phyloP scores from a whole-genome alignment of 1,140 invertebrate genomes.

The Colletes latitarsis region DNA sequence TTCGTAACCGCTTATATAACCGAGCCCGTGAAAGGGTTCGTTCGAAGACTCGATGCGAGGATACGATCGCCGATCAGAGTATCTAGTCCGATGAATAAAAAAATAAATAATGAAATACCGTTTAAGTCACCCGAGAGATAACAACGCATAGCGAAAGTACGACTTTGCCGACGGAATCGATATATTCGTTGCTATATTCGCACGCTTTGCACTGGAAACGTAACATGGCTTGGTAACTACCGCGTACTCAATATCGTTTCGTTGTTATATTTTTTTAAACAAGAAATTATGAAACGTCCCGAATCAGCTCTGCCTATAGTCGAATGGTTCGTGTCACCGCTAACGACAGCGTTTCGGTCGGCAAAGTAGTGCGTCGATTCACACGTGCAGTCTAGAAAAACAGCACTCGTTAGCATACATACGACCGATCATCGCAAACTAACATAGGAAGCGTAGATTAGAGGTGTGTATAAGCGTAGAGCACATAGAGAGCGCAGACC shows the following conservation, averaged over 20 bases:
- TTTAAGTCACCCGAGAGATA: conserved; percentile 17
- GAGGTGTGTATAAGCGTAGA: conserved; percentile 28
- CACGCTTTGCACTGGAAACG: background rate
- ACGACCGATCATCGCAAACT: conserved; percentile 28
- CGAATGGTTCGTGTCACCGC: background rate
- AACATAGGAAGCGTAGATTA: conserved; percentile 39
- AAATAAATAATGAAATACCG: background rate
- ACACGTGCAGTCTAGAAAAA: background rate
- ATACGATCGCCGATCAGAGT: conserved; percentile 23
- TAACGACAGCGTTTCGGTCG: conserved; percentile 8
- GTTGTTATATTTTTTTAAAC: no score
- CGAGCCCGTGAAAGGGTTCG: background rate
- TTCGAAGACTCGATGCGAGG: conserved; percentile 14
- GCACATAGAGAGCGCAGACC: conserved; percentile 20
- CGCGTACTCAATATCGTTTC: no score
- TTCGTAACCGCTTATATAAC: background rate
- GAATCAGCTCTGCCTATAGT: background rate
- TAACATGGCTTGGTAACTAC: no score
- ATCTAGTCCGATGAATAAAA: conserved; percentile 20
- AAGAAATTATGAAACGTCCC: background rate
- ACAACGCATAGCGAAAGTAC: conserved; percentile 16
- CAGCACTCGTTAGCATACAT: conserved; percentile 15
- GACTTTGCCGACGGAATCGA: conserved; percentile 22
- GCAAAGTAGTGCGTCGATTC: conserved; percentile 21
- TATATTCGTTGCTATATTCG: background rate